Evolutionary conservation across 2,888 invertebrate genomes (phyloP).

Genomic region (Osmoderma eremita): DNA sequence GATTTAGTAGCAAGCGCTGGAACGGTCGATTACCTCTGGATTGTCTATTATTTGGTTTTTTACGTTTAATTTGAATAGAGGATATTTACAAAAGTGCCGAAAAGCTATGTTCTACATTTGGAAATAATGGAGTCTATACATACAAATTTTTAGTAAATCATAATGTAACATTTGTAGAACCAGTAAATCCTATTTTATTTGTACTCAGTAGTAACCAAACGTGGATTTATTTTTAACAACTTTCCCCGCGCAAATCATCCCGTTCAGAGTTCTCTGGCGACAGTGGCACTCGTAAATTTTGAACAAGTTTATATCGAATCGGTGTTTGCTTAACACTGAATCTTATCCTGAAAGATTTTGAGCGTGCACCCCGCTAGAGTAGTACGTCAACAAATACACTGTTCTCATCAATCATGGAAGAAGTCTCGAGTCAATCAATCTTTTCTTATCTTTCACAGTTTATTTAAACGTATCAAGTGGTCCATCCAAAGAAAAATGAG

Average conservation of each 20-base stretch:
- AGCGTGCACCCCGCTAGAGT: slow-evolving; percentile 23
- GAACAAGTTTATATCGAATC: slow-evolving; percentile 29
- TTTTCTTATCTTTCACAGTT: slow-evolving; percentile 32
- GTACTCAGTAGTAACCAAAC: no score
- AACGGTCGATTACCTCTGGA: no score
- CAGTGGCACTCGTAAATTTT: slow-evolving; percentile 15
- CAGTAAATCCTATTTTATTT: no score
- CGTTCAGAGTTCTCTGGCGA: neutral
- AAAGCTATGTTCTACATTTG: no score
- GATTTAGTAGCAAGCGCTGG: no score
- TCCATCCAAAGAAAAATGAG: slow-evolving; percentile 26
- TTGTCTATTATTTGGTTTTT: no score
- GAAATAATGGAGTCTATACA: no score
- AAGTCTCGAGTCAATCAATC: slow-evolving; percentile 32
- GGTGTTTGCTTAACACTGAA: slow-evolving; percentile 32
- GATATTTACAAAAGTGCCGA: no score
- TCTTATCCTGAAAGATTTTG: slow-evolving; percentile 34
- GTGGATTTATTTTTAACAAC: neutral
- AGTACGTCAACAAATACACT: slow-evolving; percentile 32
- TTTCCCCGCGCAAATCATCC: neutral
- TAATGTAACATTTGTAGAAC: no score
- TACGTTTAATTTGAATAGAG: no score
- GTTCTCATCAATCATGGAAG: slow-evolving; percentile 37
- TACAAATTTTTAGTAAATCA: no score
- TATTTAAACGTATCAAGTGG: slow-evolving; percentile 37